A percentile compares a stretch with the other conserved stretches of the same genome.
Conservation (phyloP, 1,140 invertebrate species). For the Parasteatoda tepidariorum region DNA sequence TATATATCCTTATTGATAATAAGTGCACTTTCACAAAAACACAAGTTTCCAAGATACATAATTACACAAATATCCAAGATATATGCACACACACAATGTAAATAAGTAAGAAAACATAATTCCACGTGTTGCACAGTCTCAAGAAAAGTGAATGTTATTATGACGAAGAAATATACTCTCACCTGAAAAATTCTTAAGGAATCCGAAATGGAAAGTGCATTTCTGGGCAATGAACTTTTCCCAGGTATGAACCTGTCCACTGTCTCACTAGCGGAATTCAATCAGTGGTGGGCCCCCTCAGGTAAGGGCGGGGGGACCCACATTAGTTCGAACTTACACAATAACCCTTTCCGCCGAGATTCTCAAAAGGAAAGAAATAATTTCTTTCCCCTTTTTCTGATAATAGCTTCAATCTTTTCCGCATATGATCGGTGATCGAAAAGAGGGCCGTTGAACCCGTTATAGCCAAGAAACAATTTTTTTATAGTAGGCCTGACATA, state of each 20-base stretch:
- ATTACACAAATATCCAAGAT: no score
- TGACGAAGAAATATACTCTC: constrained; percentile 36
- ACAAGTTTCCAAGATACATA: no score
- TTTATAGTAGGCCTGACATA: constrained; percentile 4
- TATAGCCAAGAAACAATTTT: background rate
- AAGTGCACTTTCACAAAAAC: no score
- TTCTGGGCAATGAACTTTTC: constrained; percentile 48
- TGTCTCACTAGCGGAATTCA: constrained; percentile 51
- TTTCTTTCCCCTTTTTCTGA: constrained; percentile 22
- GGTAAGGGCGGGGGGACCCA: constrained; percentile 13
- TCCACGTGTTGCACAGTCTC: constrained; percentile 22
- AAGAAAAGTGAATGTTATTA: constrained; percentile 5
- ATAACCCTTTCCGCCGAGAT: constrained; percentile 40
- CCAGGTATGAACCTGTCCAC: constrained; percentile 51
- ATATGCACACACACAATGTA: background rate
- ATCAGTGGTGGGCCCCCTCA: constrained; percentile 16
- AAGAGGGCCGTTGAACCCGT: constrained; percentile 16
- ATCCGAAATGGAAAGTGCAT: constrained; percentile 45
- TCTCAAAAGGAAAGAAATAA: constrained; percentile 4
- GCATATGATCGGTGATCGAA: constrained; percentile 14
- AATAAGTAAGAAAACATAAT: constrained; percentile 3
- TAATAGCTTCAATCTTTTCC: constrained; percentile 43
- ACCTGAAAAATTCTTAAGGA: constrained; percentile 45
- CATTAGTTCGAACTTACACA: constrained; percentile 9
- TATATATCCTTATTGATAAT: no score